phyloP scores from a whole-genome alignment of 2,888 invertebrate genomes.

The Anthrax anthrax region DNA sequence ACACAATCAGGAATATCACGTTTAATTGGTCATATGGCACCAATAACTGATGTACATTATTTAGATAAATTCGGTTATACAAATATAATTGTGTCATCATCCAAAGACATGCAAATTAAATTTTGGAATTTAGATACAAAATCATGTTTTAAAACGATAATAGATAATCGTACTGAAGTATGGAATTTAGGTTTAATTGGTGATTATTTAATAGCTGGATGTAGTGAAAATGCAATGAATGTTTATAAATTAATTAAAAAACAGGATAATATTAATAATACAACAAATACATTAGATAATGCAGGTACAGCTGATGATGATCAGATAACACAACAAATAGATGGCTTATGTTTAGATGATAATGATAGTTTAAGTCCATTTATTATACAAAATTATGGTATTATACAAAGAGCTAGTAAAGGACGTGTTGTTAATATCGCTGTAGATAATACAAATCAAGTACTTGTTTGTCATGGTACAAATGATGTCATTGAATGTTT shows the following conservation, averaged over 20 bases:
- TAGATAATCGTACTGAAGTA: slow-evolving; percentile 77
- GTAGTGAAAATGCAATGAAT: slow-evolving; percentile 66
- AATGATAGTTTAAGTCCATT: slow-evolving; percentile 43
- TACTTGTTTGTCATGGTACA: slow-evolving; percentile 71
- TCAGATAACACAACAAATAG: slow-evolving; percentile 20
- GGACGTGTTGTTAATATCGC: slow-evolving; percentile 66
- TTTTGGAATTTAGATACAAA: slow-evolving; percentile 95
- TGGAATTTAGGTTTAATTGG: slow-evolving; percentile 72
- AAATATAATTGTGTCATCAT: slow-evolving; percentile 51
- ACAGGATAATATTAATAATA: slow-evolving; percentile 25
- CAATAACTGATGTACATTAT: slow-evolving; percentile 68
- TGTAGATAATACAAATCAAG: slow-evolving; percentile 53
- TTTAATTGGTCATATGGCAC: slow-evolving; percentile 82
- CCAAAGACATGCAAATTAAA: slow-evolving; percentile 89
- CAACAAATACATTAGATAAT: slow-evolving; percentile 27
- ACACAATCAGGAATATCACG: slow-evolving; percentile 80
- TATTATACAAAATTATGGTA: slow-evolving; percentile 63
- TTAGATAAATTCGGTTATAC: slow-evolving; percentile 46
- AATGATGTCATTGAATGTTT: slow-evolving; percentile 74
- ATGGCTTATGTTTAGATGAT: slow-evolving; percentile 26
- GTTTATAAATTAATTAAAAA: slow-evolving; percentile 66
- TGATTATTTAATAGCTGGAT: slow-evolving; percentile 77
- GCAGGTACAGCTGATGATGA: too few relatives aligned
- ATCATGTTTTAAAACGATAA: slow-evolving; percentile 88
- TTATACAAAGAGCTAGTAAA: slow-evolving; percentile 59